phyloP scores from a whole-genome alignment of 2,797 vertebrate genomes.

The Phaenicophaeus curvirostris region DNA sequence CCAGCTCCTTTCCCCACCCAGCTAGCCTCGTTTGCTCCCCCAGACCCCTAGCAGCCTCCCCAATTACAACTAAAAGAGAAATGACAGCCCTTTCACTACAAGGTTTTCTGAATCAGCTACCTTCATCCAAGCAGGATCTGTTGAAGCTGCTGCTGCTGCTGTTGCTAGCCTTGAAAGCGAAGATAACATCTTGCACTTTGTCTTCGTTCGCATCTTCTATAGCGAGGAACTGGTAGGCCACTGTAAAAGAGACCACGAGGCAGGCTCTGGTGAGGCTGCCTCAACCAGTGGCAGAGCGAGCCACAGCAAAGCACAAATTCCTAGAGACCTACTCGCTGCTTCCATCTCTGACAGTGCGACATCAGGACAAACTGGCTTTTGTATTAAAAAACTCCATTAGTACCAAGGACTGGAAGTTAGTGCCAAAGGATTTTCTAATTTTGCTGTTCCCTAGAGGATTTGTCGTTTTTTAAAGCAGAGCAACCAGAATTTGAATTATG shows the following conservation, averaged over 20 bases:
- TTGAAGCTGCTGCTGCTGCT: constrained; percentile 71
- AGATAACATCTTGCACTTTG: constrained; percentile 88
- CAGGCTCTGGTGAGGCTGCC: not conserved
- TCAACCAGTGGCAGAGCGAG: not conserved
- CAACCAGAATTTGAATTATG: not conserved
- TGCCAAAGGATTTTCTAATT: not conserved
- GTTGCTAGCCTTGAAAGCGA: constrained; percentile 79
- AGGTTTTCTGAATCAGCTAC: constrained; percentile 63
- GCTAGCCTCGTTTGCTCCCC: not conserved
- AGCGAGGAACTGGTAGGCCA: constrained; percentile 84
- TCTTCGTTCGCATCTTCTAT: constrained; percentile 82
- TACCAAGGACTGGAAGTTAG: not conserved
- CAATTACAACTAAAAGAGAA: not conserved
- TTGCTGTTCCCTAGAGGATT: not conserved
- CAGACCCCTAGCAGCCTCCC: not conserved
- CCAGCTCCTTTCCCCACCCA: not conserved
- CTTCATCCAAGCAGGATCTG: constrained; percentile 80
- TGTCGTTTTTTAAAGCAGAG: constrained; percentile 10
- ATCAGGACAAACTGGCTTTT: not conserved
- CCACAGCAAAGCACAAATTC: constrained; percentile 19
- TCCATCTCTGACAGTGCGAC: not conserved
- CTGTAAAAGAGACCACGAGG: constrained; percentile 71
- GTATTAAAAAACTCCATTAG: not conserved
- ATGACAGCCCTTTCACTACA: not conserved
- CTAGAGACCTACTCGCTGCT: constrained; percentile 26